Base-by-base conservation (phyloP, 2,888 invertebrate species). In the Phrixothrix hirtus region DNA sequence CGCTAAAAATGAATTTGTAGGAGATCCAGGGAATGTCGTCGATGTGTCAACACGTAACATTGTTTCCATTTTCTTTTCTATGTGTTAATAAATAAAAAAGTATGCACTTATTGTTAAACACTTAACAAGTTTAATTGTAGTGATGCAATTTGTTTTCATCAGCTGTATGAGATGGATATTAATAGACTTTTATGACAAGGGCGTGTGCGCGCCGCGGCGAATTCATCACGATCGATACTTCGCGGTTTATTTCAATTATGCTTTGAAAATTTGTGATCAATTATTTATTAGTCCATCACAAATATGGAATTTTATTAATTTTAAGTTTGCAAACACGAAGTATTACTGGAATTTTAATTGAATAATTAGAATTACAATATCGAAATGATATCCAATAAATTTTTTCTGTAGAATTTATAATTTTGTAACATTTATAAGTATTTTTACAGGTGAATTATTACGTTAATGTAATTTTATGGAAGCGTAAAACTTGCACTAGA, bases 1-100 rank as follows among this genome's bases (percentile, higher is more conserved):
- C 2, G 74, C 70, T 29, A 75, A 59, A 58, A 72, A 75, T 2
- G 73, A 69, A 61, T 70, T 75, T 11, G 72, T 69, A 5, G 74
- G 72, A 0, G 75, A 74, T n/a, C 61, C 63, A 11, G 72, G 68
- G 27, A 71, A 55, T 51, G 63, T 67, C 16, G 59, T 60, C 27
- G 55, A 51, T 34, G 59, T 55, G 39, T 69, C 61, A 4, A 68
- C 69, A 21, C 68, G 61, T 21, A 70, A 52, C 31, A 68, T 64
- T 12, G 63, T 63, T 26, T 68, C 69, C 71, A 71, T 70, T 4
- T 26, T 57, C 39, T 58, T 21, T 21, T 21, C n/a, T 21, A 3
- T 21, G 3, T 21, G 3, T 21, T 21, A 7, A 21, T 21, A 21
- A 5, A 7, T 21, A 5, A 3, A 7, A 7, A 3, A 21, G 21